A percentile compares a stretch with the other conserved stretches of the same genome.
Conservation (phyloP, 1,140 invertebrate species). For the Aphelenchoides fujianensis region DNA sequence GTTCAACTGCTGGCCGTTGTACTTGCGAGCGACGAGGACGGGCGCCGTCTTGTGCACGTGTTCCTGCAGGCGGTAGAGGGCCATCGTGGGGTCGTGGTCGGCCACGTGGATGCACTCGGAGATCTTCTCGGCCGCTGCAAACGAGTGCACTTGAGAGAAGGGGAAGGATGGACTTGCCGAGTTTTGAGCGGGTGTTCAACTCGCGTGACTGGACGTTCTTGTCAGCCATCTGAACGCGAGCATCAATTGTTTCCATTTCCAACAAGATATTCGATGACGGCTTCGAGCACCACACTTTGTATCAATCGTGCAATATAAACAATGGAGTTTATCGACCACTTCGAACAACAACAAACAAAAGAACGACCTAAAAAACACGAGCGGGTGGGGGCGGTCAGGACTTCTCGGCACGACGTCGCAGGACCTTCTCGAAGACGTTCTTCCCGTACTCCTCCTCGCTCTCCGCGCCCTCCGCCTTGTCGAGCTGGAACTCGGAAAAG, state of each 20-base stretch:
- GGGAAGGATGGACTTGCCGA: constrained; percentile 25
- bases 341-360: neutral
- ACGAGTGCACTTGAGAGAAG: neutral
- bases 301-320: no score
- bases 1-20: constrained; percentile 45
- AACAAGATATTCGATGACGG: no score
- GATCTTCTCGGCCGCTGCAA: constrained; percentile 64
- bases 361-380: no score
- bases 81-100: constrained; percentile 66
- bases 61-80: constrained; percentile 66
- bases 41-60: constrained; percentile 65
- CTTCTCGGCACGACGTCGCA: neutral
- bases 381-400: no score
- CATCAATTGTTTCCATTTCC: no score
- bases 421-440: constrained; percentile 40
- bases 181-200: constrained; percentile 38
- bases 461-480: constrained; percentile 20
- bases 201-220: constrained; percentile 6
- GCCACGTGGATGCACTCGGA: constrained; percentile 65
- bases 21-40: constrained; percentile 64
- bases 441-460: constrained; percentile 48
- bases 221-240: constrained; percentile 5
- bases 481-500: constrained; percentile 40
- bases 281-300: no score
- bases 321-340: neutral